These are phyloP conservation scores for Orthonyx spaldingii DNA, from an alignment of 2,113 vertebrate species.

Conservation along the genomic window DNA sequence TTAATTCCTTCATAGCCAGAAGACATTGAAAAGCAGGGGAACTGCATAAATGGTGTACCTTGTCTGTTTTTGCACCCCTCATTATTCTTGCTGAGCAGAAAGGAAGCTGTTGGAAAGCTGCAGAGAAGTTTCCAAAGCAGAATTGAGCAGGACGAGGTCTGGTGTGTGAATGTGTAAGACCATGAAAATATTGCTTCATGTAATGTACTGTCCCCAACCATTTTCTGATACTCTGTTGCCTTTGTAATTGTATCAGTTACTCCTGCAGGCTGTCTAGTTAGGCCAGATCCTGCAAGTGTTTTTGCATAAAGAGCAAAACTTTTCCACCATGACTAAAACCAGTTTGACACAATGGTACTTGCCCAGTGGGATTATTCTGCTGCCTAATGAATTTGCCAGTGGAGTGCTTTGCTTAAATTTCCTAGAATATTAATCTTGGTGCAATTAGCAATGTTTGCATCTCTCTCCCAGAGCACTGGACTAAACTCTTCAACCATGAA, in stretches of 20 bases:
- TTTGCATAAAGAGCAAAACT: background rate
- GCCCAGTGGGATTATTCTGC: background rate
- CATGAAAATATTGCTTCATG: background rate
- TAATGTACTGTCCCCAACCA: background rate
- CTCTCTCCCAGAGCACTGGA: background rate
- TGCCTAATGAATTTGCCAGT: background rate
- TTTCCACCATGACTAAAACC: constrained; percentile 13
- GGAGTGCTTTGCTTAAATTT: background rate
- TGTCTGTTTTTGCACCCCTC: background rate
- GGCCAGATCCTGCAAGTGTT: background rate
- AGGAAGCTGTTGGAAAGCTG: background rate
- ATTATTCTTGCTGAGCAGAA: background rate
- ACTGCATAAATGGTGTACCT: background rate
- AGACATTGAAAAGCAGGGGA: background rate
- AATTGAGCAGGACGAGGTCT: background rate
- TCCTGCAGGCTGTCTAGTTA: background rate
- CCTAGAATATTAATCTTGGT: constrained; percentile 17
- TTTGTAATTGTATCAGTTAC: background rate
- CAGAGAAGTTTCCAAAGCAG: background rate
- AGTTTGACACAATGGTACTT: background rate
- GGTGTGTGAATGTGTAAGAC: background rate
- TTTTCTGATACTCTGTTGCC: background rate
- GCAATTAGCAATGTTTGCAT: constrained; percentile 12
- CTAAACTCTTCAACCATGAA: background rate
- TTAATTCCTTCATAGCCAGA: background rate